Conservation (phyloP, 2,888 invertebrate species). For the Acleris holmiana region DNA sequence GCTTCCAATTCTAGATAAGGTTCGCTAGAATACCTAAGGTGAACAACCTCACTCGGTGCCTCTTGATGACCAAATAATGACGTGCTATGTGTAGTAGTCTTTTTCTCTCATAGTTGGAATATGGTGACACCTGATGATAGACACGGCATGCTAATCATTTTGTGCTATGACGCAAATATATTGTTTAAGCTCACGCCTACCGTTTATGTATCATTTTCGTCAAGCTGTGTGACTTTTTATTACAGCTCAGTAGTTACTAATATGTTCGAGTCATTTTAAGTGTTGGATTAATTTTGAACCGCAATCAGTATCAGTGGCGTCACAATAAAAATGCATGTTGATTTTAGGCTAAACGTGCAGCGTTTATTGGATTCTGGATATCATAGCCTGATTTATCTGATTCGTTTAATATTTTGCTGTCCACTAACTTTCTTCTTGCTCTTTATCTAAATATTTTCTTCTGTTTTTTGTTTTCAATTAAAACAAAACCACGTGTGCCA, state of each 20-base stretch:
- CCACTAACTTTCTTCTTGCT: not conserved
- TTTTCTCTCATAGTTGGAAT: not conserved
- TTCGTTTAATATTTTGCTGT: not conserved
- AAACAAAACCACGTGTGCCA: not conserved
- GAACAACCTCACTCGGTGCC: conserved; percentile 7
- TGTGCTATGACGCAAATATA: conserved; percentile 1
- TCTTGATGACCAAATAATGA: conserved; percentile 10
- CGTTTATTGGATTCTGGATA: too few species aligned
- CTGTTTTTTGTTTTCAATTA: not conserved
- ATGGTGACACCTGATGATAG: not conserved
- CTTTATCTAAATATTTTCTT: not conserved
- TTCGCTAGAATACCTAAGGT: not conserved
- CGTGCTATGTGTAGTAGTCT: conserved; percentile 3
- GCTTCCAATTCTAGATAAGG: conserved; percentile 26
- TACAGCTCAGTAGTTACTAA: too few species aligned
- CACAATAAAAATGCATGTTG: too few species aligned
- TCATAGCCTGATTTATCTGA: not conserved
- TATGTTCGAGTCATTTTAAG: not conserved
- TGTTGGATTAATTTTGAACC: not conserved
- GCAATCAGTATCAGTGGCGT: too few species aligned
- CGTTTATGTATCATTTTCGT: conserved; percentile 8
- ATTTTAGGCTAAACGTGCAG: too few species aligned
- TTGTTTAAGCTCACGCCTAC: not conserved
- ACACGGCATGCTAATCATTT: not conserved
- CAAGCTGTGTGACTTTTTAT: not conserved